Percentiles rank a stretch among this genome's conserved stretches.
Evolutionary conservation across 1,140 invertebrate genomes (phyloP).

Genomic region (Phocides pigmalion): DNA sequence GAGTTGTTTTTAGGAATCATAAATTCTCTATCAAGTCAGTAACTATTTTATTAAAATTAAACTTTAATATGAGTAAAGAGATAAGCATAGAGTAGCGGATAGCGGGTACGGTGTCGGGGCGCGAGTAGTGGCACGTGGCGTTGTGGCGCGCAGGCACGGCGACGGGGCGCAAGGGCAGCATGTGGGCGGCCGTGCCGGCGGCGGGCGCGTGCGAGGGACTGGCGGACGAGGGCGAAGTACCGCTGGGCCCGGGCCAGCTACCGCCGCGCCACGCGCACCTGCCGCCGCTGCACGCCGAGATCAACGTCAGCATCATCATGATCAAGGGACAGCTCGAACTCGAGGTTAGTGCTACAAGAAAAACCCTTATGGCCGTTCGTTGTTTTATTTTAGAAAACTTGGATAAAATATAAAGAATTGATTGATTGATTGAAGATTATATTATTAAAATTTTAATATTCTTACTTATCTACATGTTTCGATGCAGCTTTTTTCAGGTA

Average conservation of each 20-base stretch:
- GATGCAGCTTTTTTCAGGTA: too few relatives aligned
- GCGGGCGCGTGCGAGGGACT: conserved; percentile 63
- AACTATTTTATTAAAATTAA: background rate
- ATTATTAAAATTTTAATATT: too few relatives aligned
- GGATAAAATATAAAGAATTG: too few relatives aligned
- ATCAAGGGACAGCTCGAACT: conserved; percentile 96
- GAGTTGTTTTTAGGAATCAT: background rate
- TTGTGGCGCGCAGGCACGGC: conserved; percentile 61
- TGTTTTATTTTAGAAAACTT: too few relatives aligned
- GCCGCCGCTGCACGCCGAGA: conserved; percentile 89
- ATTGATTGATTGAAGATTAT: too few relatives aligned
- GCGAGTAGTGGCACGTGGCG: conserved; percentile 32
- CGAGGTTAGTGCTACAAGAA: conserved; percentile 85
- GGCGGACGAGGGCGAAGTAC: conserved; percentile 71
- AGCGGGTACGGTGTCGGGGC: background rate
- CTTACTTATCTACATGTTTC: too few relatives aligned
- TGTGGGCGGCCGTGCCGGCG: conserved; percentile 79
- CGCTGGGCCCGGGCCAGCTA: conserved; percentile 91
- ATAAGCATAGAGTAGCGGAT: background rate
- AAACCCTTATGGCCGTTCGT: too few relatives aligned
- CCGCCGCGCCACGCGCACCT: conserved; percentile 89
- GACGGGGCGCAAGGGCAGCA: conserved; percentile 82
- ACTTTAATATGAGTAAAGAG: background rate
- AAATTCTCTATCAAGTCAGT: background rate
- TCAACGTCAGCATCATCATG: conserved; percentile 94